A percentile compares a stretch with the other conserved stretches of the same genome.
Evolutionary conservation across 2,797 vertebrate genomes (phyloP).

Genomic region (Sebastiscus tertius): DNA sequence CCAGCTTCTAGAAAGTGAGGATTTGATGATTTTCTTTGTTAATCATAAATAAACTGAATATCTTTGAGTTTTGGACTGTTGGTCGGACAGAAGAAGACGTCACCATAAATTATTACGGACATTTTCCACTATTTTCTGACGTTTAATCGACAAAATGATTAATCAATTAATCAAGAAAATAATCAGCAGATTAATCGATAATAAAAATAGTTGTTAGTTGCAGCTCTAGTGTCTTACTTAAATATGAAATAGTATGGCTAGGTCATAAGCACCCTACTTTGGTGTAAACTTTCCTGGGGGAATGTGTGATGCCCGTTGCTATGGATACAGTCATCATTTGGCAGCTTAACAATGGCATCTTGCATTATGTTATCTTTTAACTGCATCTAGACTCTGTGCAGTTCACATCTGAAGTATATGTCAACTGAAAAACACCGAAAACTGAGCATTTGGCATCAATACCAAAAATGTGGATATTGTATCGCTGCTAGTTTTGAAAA

Average conservation of each 20-base stretch:
- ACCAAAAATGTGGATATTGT: background rate
- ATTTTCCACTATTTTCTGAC: background rate
- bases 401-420: background rate
- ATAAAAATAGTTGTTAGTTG: background rate
- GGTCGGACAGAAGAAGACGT: too few relatives aligned
- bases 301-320: background rate
- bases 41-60: background rate
- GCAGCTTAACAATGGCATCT: background rate
- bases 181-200: background rate
- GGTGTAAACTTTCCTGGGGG: background rate
- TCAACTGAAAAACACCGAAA: too few relatives aligned
- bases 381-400: background rate
- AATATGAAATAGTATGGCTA: background rate
- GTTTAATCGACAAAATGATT: background rate
- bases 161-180: background rate
- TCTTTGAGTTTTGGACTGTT: too few relatives aligned
- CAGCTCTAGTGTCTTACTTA: background rate
- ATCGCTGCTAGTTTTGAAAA: background rate
- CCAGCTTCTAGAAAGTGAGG: accelerated
- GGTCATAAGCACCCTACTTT: background rate
- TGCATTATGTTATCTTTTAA: background rate
- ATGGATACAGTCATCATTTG: background rate
- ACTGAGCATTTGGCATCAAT: background rate
- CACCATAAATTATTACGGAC: too few relatives aligned
- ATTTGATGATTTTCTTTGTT: background rate